Evolutionary conservation across 1,140 invertebrate species (phyloP).

Genomic region (Drosophila saltans): DNA sequence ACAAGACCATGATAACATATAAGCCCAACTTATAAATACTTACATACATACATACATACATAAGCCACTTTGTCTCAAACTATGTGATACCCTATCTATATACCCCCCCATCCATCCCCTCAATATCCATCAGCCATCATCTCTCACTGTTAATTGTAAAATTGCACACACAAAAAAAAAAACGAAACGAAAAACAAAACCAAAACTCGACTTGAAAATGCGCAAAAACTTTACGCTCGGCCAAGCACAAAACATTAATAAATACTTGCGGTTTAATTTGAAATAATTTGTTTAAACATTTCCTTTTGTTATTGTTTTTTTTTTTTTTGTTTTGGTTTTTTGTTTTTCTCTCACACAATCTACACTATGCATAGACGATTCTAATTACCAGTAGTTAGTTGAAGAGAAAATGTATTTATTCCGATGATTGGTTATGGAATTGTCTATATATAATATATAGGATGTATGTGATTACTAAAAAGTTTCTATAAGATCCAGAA

Average conservation of each 20-base stretch:
- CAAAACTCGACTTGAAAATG: constrained; percentile 34
- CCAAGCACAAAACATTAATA: constrained; percentile 80
- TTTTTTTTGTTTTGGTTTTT: constrained; percentile 64
- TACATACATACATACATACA: constrained; percentile 8
- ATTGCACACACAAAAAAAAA: constrained; percentile 44
- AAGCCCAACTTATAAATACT: too few relatives aligned
- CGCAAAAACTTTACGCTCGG: constrained; percentile 56
- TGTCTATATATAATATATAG: neutral
- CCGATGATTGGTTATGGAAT: neutral
- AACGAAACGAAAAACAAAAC: constrained; percentile 22
- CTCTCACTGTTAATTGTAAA: constrained; percentile 52
- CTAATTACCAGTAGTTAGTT: neutral
- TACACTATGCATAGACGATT: neutral
- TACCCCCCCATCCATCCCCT: neutral
- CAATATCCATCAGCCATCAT: neutral
- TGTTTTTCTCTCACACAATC: constrained; percentile 62
- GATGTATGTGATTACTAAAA: too few relatives aligned
- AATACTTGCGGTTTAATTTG: constrained; percentile 80
- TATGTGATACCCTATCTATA: constrained; percentile 1
- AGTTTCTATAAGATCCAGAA: too few relatives aligned
- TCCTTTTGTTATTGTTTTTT: constrained; percentile 72
- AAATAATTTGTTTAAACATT: constrained; percentile 82
- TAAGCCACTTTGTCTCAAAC: neutral
- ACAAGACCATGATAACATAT: constrained; percentile 52
- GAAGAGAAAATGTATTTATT: constrained; percentile 1